Evolutionary conservation across 2,888 invertebrate genomes (phyloP).

Genomic region (Panopea generosa): DNA sequence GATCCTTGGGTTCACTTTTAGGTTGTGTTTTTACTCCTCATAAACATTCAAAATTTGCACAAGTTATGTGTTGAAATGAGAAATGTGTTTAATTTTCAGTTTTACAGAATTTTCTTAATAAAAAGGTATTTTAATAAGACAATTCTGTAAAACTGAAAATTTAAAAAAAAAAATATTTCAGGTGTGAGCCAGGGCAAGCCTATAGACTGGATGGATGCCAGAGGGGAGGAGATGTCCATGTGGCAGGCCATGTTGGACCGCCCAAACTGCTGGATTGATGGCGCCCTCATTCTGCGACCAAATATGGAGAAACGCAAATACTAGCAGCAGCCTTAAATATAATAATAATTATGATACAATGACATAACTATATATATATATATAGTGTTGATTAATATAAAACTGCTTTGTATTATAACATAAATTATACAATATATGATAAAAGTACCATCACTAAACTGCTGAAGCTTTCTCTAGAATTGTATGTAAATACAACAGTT

Average conservation of each 20-base stretch:
- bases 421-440: background rate
- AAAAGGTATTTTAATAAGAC: too few species aligned
- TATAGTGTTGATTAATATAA: background rate
- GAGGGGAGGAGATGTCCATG: slow-evolving; percentile 94
- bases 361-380: background rate
- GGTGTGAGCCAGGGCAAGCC: slow-evolving; percentile 94
- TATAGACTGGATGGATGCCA: slow-evolving; percentile 98
- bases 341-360: too few species aligned
- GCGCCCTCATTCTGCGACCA: slow-evolving; percentile 93
- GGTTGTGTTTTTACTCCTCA: too few species aligned
- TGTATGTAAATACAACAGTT: too few species aligned
- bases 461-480: too few species aligned
- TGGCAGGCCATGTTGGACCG: slow-evolving; percentile 98
- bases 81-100: too few species aligned
- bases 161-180: too few species aligned
- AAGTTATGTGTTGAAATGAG: too few species aligned
- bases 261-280: slow-evolving; percentile 99
- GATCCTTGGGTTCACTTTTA: too few species aligned
- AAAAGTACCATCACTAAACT: background rate
- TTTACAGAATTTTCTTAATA: too few species aligned
- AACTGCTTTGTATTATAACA: background rate
- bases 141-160: too few species aligned
- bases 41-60: too few species aligned
- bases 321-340: slow-evolving; percentile 9
- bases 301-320: slow-evolving; percentile 82